These are phyloP conservation scores for Rhinolophus ferrumequinum DNA, from an alignment of 2,113 vertebrate genomes.

Conservation along the genomic window DNA sequence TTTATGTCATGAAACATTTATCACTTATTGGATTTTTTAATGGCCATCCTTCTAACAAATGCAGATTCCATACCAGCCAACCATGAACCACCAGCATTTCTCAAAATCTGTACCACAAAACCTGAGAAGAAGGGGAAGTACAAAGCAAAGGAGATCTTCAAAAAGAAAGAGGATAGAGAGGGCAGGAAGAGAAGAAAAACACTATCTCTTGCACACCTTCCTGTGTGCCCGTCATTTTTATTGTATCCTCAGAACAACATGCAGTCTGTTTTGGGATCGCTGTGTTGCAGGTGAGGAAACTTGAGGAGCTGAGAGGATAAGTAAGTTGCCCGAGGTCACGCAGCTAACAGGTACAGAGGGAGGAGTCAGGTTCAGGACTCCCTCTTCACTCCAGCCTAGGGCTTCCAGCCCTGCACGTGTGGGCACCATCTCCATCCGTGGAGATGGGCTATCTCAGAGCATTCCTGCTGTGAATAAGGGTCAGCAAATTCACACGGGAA, in stretches of 20 bases:
- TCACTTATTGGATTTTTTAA: neutral
- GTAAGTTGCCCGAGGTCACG: neutral
- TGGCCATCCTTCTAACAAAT: neutral
- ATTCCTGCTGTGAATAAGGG: neutral
- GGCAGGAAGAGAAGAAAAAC: neutral
- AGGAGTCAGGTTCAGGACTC: neutral
- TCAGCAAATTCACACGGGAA: neutral
- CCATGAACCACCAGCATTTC: neutral
- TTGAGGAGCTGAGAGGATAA: neutral
- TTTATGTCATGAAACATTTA: neutral
- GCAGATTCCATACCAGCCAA: neutral
- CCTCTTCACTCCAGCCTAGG: neutral
- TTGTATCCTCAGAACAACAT: neutral
- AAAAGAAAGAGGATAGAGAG: neutral
- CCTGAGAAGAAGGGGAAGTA: neutral
- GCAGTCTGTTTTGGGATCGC: neutral
- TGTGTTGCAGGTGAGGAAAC: neutral
- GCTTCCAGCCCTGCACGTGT: neutral
- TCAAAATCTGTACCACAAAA: neutral
- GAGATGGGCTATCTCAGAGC: neutral
- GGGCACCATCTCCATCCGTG: neutral
- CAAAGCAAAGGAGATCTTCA: neutral
- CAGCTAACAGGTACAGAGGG: neutral
- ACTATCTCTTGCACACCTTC: neutral
- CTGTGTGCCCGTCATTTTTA: neutral